Conservation (phyloP, 2,797 vertebrate genomes). For the Dryobates pubescens region DNA sequence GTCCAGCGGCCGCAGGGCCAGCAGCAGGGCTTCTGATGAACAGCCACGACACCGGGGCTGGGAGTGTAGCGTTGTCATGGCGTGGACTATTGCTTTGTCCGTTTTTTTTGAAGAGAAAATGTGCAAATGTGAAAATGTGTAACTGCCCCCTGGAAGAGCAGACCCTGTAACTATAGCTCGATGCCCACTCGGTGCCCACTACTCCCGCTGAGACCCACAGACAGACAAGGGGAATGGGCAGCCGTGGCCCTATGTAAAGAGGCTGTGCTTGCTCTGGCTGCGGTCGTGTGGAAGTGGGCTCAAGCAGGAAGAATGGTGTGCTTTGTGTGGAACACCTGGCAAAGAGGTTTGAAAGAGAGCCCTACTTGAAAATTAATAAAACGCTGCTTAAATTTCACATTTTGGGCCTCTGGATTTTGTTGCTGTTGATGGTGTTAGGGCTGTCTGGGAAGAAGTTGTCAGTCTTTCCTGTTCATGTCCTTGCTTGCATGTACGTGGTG, state of each 20-base stretch:
- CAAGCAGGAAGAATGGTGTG: background rate
- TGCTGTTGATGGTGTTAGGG: background rate
- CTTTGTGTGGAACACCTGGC: background rate
- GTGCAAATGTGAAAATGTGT: background rate
- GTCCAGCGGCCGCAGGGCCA: background rate
- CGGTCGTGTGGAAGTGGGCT: background rate
- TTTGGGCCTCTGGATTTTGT: accelerated
- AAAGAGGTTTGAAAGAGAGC: background rate
- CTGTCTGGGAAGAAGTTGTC: background rate
- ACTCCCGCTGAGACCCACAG: accelerated
- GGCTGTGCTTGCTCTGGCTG: background rate
- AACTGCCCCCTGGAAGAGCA: background rate
- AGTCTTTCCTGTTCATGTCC: accelerated
- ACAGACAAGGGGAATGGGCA: no score
- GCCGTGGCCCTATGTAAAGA: background rate
- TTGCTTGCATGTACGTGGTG: accelerated
- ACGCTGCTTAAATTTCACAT: accelerated
- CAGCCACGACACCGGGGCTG: background rate
- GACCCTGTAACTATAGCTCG: background rate
- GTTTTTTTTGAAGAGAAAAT: background rate
- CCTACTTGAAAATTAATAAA: background rate
- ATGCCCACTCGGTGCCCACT: no score
- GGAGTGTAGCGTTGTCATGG: background rate
- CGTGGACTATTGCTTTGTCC: background rate
- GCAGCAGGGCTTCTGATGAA: no score